These are phyloP conservation scores for Turritopsis dohrnii DNA, from an alignment of 30 jellyfish, hydroid and myxozoan genomes.

Conservation along the genomic window DNA sequence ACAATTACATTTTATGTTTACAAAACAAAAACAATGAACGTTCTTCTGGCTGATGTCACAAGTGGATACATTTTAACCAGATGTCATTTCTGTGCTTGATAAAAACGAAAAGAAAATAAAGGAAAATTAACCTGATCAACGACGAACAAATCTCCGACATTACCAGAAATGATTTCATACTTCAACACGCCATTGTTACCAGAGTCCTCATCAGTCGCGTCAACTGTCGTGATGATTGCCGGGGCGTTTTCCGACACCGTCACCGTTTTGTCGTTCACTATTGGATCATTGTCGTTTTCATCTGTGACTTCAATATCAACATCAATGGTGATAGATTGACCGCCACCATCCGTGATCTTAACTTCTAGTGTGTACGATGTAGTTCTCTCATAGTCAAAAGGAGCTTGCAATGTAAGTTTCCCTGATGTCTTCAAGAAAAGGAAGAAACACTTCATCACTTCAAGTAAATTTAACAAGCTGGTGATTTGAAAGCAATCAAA, in stretches of 20 bases:
- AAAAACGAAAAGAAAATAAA: not conserved
- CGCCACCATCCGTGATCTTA: slow-evolving; percentile 2
- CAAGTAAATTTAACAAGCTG: too few relatives aligned
- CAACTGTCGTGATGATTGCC: not conserved
- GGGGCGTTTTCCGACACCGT: not conserved
- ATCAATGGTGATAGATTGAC: not conserved
- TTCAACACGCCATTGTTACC: not conserved
- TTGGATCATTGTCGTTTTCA: not conserved
- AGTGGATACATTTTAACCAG: too few relatives aligned
- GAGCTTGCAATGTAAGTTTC: not conserved
- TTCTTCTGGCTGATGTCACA: too few relatives aligned
- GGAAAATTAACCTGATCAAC: not conserved
- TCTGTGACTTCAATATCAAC: not conserved
- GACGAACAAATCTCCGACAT: not conserved
- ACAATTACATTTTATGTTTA: too few relatives aligned
- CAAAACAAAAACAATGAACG: too few relatives aligned
- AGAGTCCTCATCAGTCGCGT: not conserved
- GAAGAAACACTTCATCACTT: too few relatives aligned
- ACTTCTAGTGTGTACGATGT: not conserved
- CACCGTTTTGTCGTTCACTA: not conserved
- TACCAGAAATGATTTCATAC: not conserved
- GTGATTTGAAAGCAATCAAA: not conserved
- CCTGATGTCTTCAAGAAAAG: not conserved
- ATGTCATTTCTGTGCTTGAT: not conserved
- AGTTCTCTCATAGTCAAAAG: not conserved